Evolutionary conservation across 2,113 vertebrate species (phyloP).

Genomic region (Elephantulus edwardii): DNA sequence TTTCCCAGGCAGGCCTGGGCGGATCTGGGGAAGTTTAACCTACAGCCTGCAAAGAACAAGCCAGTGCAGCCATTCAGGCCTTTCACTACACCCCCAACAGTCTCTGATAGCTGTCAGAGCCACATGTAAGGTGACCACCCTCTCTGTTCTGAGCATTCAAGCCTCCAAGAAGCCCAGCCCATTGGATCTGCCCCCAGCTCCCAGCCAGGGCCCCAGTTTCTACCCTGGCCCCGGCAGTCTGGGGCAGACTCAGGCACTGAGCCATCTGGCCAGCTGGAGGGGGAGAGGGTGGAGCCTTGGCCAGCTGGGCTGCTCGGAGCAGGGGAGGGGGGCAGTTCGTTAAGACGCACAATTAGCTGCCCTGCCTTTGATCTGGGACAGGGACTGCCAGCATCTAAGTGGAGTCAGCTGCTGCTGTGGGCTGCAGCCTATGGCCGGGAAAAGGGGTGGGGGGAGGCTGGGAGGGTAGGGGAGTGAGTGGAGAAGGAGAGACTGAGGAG

Average conservation of each 20-base stretch:
- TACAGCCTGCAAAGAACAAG: not conserved
- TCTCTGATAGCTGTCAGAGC: constrained; percentile 47
- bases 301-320: constrained; percentile 78
- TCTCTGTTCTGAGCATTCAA: constrained; percentile 31
- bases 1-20: not conserved
- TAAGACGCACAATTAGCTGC: constrained; percentile 78
- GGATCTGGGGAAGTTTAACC: constrained; percentile 1
- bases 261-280: constrained; percentile 80
- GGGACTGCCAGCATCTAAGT: constrained; percentile 80
- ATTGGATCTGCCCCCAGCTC: constrained; percentile 57
- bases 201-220: constrained; percentile 73
- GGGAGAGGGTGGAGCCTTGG: constrained; percentile 67
- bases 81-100: not conserved
- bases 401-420: constrained; percentile 78
- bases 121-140: not conserved
- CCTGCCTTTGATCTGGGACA: constrained; percentile 81
- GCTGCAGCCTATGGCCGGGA: constrained; percentile 66
- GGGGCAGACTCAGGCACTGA: constrained; percentile 72
- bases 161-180: constrained; percentile 46
- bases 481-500: constrained; percentile 41
- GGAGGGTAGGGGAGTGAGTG: constrained; percentile 41
- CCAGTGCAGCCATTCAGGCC: not conserved
- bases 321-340: constrained; percentile 50
- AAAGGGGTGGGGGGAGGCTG: constrained; percentile 46
- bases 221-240: constrained; percentile 72